Evolutionary conservation across 2,888 invertebrate genomes (phyloP).

Genomic region (Spilarctia lutea): DNA sequence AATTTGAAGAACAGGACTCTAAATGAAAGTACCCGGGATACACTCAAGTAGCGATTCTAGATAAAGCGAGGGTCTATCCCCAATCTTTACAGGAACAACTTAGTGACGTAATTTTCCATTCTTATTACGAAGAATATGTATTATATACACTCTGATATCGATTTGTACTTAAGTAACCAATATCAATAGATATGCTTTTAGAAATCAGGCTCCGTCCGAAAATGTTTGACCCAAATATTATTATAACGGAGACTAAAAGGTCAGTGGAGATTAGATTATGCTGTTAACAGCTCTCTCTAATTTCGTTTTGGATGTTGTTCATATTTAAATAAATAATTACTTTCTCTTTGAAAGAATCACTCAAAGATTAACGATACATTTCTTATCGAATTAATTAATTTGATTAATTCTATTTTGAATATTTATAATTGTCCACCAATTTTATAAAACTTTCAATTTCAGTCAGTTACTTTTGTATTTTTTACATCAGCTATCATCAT

Average conservation of each 20-base stretch:
- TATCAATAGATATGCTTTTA: slow-evolving; percentile 18
- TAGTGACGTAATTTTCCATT: not conserved
- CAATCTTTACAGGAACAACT: not conserved
- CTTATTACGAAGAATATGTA: not conserved
- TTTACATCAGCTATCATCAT: too few species aligned
- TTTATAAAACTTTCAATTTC: too few species aligned
- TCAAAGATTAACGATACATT: not conserved
- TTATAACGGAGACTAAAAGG: slow-evolving; percentile 35
- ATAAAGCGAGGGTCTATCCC: too few species aligned
- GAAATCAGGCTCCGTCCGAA: slow-evolving; percentile 36
- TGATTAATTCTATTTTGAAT: not conserved
- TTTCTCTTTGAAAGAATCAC: not conserved
- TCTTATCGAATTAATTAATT: not conserved
- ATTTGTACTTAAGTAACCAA: not conserved
- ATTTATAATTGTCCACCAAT: too few species aligned
- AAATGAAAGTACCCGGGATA: too few species aligned
- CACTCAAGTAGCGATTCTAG: too few species aligned
- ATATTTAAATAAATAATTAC: not conserved
- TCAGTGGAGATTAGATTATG: slow-evolving; percentile 18
- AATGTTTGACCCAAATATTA: slow-evolving; percentile 42
- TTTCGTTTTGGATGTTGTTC: not conserved
- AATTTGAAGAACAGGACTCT: too few species aligned
- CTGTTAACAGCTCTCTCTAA: not conserved
- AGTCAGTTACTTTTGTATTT: too few species aligned
- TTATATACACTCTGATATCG: not conserved